These are phyloP conservation scores for Encarsia formosa DNA, from an alignment of 2,888 invertebrate species.

Conservation along the genomic window DNA sequence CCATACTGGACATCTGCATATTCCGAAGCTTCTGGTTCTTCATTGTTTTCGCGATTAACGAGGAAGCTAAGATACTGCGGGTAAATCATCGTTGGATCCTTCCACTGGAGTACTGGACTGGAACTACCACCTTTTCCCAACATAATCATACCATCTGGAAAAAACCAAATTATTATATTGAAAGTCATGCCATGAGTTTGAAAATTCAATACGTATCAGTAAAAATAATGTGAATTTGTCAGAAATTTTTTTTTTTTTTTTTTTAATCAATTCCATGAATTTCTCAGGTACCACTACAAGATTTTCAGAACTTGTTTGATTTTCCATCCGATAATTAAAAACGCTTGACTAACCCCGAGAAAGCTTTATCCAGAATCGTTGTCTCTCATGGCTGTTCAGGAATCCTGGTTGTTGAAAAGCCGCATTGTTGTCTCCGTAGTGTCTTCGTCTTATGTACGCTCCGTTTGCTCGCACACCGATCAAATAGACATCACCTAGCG, in stretches of 20 bases:
- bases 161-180: too few species aligned
- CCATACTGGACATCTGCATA: slow-evolving; percentile 26
- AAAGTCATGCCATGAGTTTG: too few species aligned
- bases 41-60: slow-evolving; percentile 13
- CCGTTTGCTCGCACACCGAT: slow-evolving; percentile 19
- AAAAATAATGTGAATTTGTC: too few species aligned
- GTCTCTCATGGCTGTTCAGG: slow-evolving; percentile 18
- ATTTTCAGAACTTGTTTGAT: too few species aligned
- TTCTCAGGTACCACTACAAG: too few species aligned
- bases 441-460: slow-evolving; percentile 17
- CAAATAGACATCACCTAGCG: slow-evolving; percentile 22
- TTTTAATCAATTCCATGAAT: too few species aligned
- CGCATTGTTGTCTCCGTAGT: slow-evolving; percentile 19
- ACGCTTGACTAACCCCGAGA: slow-evolving; percentile 18
- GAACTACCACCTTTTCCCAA: slow-evolving; percentile 17
- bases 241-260: too few species aligned
- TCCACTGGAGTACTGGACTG: slow-evolving; percentile 23
- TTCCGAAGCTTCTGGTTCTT: slow-evolving; percentile 20
- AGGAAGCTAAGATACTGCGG: slow-evolving; percentile 26
- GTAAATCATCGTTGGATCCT: slow-evolving; percentile 20
- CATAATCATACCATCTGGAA: slow-evolving; percentile 22
- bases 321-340: too few species aligned
- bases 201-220: too few species aligned
- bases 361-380: slow-evolving; percentile 24
- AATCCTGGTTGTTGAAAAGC: slow-evolving; percentile 17